Evolutionary conservation across 2,797 vertebrate genomes (phyloP).

Genomic region (Macroramphosus scolopax): DNA sequence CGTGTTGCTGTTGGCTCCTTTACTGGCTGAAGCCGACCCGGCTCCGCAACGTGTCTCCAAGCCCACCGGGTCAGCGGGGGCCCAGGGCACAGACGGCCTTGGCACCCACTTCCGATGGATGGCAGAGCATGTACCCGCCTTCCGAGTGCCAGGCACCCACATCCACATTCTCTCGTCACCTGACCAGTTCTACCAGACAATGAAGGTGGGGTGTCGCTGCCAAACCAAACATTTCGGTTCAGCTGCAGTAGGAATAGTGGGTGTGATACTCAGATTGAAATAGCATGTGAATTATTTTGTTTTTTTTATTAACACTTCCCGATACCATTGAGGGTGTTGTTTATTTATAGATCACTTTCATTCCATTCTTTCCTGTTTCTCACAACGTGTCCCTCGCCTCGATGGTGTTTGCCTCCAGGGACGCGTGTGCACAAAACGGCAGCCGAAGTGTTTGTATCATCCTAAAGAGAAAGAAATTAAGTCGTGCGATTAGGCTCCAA

Average conservation of each 20-base stretch:
- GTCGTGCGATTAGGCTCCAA: too few relatives aligned
- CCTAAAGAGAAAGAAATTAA: too few relatives aligned
- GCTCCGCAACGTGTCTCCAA: slow-evolving; percentile 63
- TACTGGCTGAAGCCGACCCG: slow-evolving; percentile 82
- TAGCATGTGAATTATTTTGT: not conserved
- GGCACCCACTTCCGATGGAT: slow-evolving; percentile 87
- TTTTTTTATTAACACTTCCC: slow-evolving; percentile 10
- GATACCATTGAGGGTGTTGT: not conserved
- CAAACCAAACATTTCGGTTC: not conserved
- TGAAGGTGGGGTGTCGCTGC: slow-evolving; percentile 82
- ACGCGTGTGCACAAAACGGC: too few relatives aligned
- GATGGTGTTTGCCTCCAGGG: not conserved
- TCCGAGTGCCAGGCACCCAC: slow-evolving; percentile 84
- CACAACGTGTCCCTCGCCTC: not conserved
- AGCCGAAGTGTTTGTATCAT: too few relatives aligned
- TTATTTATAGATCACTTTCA: slow-evolving; percentile 2
- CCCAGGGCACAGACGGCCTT: slow-evolving; percentile 77
- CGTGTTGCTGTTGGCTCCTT: slow-evolving; percentile 87
- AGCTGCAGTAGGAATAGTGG: not conserved
- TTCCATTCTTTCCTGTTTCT: not conserved
- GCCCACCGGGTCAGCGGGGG: slow-evolving; percentile 74
- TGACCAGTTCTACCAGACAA: slow-evolving; percentile 88
- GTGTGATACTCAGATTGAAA: slow-evolving; percentile 1
- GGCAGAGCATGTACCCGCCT: slow-evolving; percentile 88
- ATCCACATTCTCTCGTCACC: slow-evolving; percentile 89